Evolutionary conservation across 2,888 invertebrate genomes (phyloP).

Genomic region (Lysandra coridon): DNA sequence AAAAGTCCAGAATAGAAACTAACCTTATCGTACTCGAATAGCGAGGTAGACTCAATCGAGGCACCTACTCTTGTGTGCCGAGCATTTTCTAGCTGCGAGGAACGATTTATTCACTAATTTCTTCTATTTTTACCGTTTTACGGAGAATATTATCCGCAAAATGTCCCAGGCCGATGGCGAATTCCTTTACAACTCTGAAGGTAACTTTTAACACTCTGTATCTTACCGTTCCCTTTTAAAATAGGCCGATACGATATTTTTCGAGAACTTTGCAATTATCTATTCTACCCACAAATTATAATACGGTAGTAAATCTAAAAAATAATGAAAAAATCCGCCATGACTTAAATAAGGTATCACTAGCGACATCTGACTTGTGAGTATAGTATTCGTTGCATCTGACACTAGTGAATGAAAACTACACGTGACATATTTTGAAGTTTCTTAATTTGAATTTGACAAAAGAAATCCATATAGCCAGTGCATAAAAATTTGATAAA

Average conservation of each 20-base stretch:
- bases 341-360: conserved; percentile 65
- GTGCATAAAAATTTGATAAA: conserved; percentile 41
- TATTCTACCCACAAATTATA: conserved; percentile 76
- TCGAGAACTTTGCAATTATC: conserved; percentile 69
- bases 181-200: conserved; percentile 48
- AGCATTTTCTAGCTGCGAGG: conserved; percentile 61
- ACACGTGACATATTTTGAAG: conserved; percentile 70
- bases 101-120: conserved; percentile 61
- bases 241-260: conserved; percentile 62
- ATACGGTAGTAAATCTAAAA: conserved; percentile 59
- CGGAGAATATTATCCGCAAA: conserved; percentile 71
- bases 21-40: conserved; percentile 60
- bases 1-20: conserved; percentile 49
- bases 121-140: conserved; percentile 55
- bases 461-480: conserved; percentile 62
- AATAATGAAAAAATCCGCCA: conserved; percentile 75
- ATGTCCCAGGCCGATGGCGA: conserved; percentile 56
- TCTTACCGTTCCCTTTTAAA: conserved; percentile 61
- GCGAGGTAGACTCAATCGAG: conserved; percentile 52
- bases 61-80: conserved; percentile 70
- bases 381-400: conserved; percentile 54
- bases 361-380: conserved; percentile 71
- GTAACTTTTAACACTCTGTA: conserved; percentile 53
- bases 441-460: conserved; percentile 58
- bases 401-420: conserved; percentile 54